Conservation (phyloP, 2,113 vertebrate genomes). For the Lathamus discolor region DNA sequence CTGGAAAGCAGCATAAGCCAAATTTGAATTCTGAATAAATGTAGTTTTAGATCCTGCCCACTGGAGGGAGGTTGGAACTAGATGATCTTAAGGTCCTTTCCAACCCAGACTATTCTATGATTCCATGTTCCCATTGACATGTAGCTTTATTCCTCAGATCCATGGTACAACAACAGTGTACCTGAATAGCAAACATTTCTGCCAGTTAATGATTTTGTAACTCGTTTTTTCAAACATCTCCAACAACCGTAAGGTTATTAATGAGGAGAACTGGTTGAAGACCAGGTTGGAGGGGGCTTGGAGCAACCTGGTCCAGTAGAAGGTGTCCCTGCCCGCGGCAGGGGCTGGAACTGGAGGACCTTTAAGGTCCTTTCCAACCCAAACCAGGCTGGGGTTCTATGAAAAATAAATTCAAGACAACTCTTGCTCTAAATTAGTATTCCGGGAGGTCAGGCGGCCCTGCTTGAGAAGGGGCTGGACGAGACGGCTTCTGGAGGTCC, state of each 20-base stretch:
- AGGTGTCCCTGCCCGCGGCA: too few relatives aligned
- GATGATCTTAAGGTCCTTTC: too few relatives aligned
- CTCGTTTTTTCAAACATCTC: background rate
- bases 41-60: too few relatives aligned
- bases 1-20: background rate
- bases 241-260: background rate
- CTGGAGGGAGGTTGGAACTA: too few relatives aligned
- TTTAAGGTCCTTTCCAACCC: too few relatives aligned
- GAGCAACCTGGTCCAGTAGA: too few relatives aligned
- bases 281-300: too few relatives aligned
- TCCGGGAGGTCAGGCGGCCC: background rate
- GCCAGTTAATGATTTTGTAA: background rate
- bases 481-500: background rate
- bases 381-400: too few relatives aligned
- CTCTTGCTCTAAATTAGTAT: background rate
- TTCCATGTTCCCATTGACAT: background rate
- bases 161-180: background rate
- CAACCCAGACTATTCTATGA: too few relatives aligned
- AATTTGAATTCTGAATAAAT: background rate
- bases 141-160: background rate
- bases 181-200: background rate
- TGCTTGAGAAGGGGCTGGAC: background rate
- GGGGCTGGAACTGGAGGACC: too few relatives aligned
- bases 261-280: background rate
- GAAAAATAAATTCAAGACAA: background rate